Evolutionary conservation across 23 tunicate genomes (phyloP).

Genomic region (Trididemnum miniatum): DNA sequence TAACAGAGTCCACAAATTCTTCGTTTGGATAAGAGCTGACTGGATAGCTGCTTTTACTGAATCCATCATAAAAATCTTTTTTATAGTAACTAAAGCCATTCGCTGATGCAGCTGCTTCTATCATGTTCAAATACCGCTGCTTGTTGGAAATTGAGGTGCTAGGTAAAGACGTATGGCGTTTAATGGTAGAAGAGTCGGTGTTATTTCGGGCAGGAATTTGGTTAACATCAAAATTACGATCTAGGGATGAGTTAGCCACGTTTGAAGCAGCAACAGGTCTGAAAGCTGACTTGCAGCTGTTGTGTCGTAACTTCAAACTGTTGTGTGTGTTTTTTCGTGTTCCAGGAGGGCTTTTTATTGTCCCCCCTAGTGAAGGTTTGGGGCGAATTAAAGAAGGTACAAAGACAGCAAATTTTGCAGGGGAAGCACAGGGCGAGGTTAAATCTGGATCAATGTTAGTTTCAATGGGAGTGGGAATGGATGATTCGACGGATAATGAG

Average conservation of each 20-base stretch:
- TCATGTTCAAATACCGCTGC: slow-evolving; percentile 7
- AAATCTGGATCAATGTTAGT: neutral
- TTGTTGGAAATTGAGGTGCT: neutral
- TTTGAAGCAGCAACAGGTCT: neutral
- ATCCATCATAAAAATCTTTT: neutral
- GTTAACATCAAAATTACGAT: neutral
- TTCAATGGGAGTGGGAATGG: neutral
- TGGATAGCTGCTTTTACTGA: neutral
- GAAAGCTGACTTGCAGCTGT: neutral
- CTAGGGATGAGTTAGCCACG: neutral
- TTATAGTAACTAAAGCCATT: neutral
- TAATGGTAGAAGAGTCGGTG: neutral
- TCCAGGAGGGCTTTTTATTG: neutral
- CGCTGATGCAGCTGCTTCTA: neutral
- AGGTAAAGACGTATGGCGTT: slow-evolving; percentile 18
- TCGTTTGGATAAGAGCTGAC: neutral
- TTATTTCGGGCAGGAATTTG: too few species aligned
- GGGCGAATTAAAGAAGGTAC: slow-evolving; percentile 18
- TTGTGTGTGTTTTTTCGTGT: neutral
- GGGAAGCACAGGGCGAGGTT: neutral
- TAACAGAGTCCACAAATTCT: neutral
- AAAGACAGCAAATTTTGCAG: neutral
- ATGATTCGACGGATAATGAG: neutral
- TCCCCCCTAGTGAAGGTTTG: slow-evolving; percentile 26
- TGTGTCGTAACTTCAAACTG: neutral